These are phyloP conservation scores for Cuculus canorus DNA, from an alignment of 2,797 vertebrate genomes.

Conservation along the genomic window DNA sequence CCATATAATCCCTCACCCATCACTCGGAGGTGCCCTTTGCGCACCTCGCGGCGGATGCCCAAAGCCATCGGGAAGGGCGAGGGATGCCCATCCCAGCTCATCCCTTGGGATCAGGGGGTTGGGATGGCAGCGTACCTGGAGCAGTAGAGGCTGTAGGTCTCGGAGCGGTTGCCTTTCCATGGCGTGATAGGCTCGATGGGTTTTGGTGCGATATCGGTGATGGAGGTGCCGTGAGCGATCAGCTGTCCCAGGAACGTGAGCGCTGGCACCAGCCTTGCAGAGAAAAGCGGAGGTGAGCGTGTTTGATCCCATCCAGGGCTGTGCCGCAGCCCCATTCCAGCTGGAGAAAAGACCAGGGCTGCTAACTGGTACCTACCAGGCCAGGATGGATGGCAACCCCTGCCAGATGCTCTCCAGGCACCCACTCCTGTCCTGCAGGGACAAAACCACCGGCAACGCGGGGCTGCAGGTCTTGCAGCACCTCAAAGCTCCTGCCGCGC, in stretches of 20 bases:
- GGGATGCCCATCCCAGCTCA: not conserved
- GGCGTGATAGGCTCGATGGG: not conserved
- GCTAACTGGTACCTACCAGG: conserved; percentile 3
- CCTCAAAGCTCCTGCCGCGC: not conserved
- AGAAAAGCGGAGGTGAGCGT: not conserved
- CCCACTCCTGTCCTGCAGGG: not conserved
- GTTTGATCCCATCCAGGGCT: not conserved
- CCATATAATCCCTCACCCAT: not conserved
- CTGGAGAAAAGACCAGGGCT: not conserved
- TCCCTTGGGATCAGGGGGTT: accelerated
- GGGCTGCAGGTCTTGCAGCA: not conserved
- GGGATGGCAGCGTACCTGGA: not conserved
- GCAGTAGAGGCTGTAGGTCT: conserved; percentile 32
- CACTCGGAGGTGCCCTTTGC: not conserved
- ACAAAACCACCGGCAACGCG: accelerated
- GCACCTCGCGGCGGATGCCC: not conserved
- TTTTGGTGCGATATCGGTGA: not conserved
- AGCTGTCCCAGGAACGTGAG: conserved; percentile 15
- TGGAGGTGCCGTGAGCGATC: not conserved
- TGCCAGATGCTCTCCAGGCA: not conserved
- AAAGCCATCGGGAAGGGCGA: accelerated
- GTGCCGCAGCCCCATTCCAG: not conserved
- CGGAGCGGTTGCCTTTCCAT: not conserved
- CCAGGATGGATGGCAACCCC: conserved; percentile 29
- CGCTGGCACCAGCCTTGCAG: not conserved